These are phyloP conservation scores for Drosophila saltans DNA, from an alignment of 1,140 invertebrate species.

Conservation along the genomic window DNA sequence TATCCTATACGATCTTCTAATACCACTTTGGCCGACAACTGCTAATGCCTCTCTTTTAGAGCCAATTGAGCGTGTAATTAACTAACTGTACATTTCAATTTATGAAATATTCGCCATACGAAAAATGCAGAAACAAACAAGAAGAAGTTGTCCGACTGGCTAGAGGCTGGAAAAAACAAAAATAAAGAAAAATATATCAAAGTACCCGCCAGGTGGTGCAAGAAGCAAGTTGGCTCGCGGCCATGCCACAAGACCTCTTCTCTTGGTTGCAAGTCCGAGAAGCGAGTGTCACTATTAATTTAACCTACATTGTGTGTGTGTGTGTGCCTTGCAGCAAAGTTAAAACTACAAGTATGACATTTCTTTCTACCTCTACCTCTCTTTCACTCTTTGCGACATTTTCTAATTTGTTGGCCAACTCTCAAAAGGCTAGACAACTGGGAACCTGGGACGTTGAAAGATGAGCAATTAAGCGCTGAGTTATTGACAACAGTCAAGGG, in stretches of 20 bases:
- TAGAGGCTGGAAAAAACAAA: not conserved
- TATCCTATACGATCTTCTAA: not conserved
- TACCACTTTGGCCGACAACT: not conserved
- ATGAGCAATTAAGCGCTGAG: conserved; percentile 79
- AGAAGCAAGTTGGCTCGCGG: conserved; percentile 36
- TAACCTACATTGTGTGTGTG: conserved; percentile 64
- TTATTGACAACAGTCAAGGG: conserved; percentile 68
- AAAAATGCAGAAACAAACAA: conserved; percentile 33
- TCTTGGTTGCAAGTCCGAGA: conserved; percentile 1
- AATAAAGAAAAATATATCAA: conserved; percentile 19
- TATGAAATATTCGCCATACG: conserved; percentile 66
- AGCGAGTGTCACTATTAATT: conserved; percentile 76
- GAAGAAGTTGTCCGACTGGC: conserved; percentile 41
- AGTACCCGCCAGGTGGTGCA: conserved; percentile 58
- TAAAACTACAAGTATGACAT: conserved; percentile 49
- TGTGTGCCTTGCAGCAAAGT: conserved; percentile 30
- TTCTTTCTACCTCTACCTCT: conserved; percentile 37
- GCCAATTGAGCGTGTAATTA: conserved; percentile 77
- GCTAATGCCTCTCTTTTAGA: conserved; percentile 69
- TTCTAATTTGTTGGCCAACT: conserved; percentile 53
- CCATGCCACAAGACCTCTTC: conserved; percentile 15
- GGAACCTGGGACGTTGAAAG: conserved; percentile 65
- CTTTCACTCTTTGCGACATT: conserved; percentile 33
- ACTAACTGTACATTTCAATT: conserved; percentile 81
- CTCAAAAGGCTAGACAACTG: conserved; percentile 36